These are phyloP conservation scores for Congeria kusceri DNA, from an alignment of 2,888 invertebrate genomes.

Conservation along the genomic window DNA sequence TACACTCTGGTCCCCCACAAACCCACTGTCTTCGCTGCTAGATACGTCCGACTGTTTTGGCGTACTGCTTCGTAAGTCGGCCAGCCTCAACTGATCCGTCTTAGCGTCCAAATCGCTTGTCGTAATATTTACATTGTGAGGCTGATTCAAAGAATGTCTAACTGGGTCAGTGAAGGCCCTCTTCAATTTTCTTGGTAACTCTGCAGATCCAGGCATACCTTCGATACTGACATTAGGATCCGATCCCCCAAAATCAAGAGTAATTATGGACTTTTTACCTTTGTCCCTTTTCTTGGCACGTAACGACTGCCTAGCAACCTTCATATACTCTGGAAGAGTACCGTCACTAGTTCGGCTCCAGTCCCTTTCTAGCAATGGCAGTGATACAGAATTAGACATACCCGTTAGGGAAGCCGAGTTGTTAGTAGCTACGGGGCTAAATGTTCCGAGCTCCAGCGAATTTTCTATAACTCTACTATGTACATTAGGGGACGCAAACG, in stretches of 20 bases:
- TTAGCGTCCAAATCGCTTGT: constrained; percentile 12
- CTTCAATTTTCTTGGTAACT: constrained; percentile 42
- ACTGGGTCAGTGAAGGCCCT: constrained; percentile 61
- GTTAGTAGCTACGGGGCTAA: constrained; percentile 73
- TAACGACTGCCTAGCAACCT: constrained; percentile 61
- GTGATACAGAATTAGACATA: constrained; percentile 69
- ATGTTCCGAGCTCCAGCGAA: constrained; percentile 80
- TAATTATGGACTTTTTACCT: constrained; percentile 59
- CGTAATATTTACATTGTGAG: neutral
- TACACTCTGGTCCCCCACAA: neutral
- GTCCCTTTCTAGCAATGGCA: constrained; percentile 75
- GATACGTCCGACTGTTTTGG: neutral
- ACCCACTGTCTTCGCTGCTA: neutral
- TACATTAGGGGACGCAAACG: constrained; percentile 63
- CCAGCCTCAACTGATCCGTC: neutral
- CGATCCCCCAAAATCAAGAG: constrained; percentile 63
- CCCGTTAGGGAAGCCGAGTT: constrained; percentile 33
- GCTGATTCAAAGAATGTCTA: constrained; percentile 27
- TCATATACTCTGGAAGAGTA: constrained; percentile 82
- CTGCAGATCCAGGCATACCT: constrained; percentile 27
- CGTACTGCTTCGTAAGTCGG: constrained; percentile 1
- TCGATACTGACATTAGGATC: constrained; percentile 59
- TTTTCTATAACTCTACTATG: constrained; percentile 56
- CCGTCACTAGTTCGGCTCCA: constrained; percentile 80
- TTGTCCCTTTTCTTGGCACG: constrained; percentile 59